A percentile compares a stretch with the other conserved stretches of the same genome.
Evolutionary conservation across 2,797 vertebrate genomes (phyloP).

Genomic region (Synanceia verrucosa): DNA sequence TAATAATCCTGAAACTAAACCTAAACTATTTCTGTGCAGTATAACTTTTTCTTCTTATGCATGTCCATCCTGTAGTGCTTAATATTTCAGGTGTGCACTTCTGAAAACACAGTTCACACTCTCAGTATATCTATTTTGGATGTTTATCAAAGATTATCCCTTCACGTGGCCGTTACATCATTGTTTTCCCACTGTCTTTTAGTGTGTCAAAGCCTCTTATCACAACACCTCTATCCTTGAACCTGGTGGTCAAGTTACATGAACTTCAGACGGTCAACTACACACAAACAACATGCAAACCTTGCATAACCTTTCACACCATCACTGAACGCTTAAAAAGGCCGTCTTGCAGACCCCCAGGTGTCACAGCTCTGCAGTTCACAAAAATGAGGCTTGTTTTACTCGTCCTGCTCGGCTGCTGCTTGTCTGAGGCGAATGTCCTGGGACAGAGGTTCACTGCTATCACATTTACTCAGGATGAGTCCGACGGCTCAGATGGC

Average conservation of each 20-base stretch:
- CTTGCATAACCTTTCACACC: conserved; percentile 45
- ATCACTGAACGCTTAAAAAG: conserved; percentile 15
- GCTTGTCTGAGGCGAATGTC: conserved; percentile 34
- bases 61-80: not conserved
- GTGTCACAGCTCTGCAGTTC: not conserved
- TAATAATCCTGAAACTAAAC: not conserved
- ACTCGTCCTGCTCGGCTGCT: conserved; percentile 43
- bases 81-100: not conserved
- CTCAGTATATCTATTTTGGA: not conserved
- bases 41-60: no score
- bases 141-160: not conserved
- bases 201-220: conserved; percentile 11
- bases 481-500: conserved; percentile 22
- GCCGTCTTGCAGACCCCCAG: not conserved
- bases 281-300: conserved; percentile 32
- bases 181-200: not conserved
- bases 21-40: no score
- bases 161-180: not conserved
- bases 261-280: conserved; percentile 2
- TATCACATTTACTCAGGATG: conserved; percentile 23
- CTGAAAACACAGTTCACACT: not conserved
- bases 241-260: conserved; percentile 1
- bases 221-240: conserved; percentile 20
- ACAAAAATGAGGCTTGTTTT: conserved; percentile 31
- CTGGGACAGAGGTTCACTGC: conserved; percentile 32